These are phyloP conservation scores for Uria lomvia DNA, from an alignment of 2,113 vertebrate genomes.

Conservation along the genomic window DNA sequence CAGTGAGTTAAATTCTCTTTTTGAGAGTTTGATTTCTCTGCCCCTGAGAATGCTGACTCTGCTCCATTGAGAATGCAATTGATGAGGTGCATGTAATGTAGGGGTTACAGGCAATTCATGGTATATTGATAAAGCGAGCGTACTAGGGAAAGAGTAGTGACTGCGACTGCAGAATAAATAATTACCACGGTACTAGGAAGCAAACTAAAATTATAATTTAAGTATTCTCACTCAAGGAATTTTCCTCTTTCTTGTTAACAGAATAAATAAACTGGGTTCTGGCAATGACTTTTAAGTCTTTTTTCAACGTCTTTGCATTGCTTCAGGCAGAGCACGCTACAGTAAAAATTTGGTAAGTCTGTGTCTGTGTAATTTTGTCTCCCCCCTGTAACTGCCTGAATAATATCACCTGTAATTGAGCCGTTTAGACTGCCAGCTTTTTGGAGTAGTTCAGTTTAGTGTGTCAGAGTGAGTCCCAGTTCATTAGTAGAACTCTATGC, in stretches of 20 bases:
- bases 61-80: accelerated
- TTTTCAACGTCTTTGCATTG: conserved; percentile 93
- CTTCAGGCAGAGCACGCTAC: conserved; percentile 90
- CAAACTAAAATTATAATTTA: background rate
- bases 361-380: background rate
- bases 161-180: background rate
- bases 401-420: background rate
- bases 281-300: conserved; percentile 98
- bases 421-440: background rate
- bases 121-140: background rate
- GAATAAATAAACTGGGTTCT: conserved; percentile 94
- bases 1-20: background rate
- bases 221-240: background rate
- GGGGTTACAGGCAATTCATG: background rate
- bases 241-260: conserved; percentile 57
- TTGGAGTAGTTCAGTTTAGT: background rate
- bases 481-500: background rate
- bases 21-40: background rate
- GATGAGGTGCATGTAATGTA: background rate
- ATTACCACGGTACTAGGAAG: background rate
- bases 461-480: background rate
- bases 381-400: background rate
- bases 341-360: conserved; percentile 88
- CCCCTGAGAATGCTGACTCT: background rate
- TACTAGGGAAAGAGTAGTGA: background rate